A percentile compares a stretch with the other conserved stretches of the same genome.
phyloP scores from a whole-genome alignment of 2,113 vertebrate genomes.

The Ondatra zibethicus region DNA sequence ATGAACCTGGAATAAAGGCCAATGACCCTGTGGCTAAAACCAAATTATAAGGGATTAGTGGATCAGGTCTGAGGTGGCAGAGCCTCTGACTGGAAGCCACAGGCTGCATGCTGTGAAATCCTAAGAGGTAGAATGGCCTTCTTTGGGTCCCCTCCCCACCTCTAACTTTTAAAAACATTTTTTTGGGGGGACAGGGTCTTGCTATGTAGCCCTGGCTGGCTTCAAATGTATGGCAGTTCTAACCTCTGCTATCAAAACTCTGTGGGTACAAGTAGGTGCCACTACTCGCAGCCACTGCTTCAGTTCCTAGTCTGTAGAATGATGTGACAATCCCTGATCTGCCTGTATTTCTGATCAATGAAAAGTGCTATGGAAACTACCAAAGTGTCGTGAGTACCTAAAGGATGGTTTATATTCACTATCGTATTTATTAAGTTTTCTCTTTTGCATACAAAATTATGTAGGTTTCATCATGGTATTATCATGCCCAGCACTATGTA shows the following conservation, averaged over 20 bases:
- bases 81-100: not conserved
- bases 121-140: not conserved
- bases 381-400: not conserved
- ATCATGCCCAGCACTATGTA: not conserved
- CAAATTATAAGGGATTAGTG: too few relatives aligned
- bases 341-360: not conserved
- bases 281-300: not conserved
- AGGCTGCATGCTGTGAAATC: not conserved
- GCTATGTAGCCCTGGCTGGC: not conserved
- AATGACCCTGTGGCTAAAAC: not conserved
- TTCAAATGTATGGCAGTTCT: not conserved
- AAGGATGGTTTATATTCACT: not conserved
- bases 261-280: too few relatives aligned
- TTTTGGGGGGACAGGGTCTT: not conserved
- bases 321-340: not conserved
- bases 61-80: not conserved
- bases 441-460: not conserved
- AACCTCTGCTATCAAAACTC: not conserved
- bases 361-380: not conserved
- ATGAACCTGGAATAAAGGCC: not conserved
- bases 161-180: too few relatives aligned
- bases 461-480: not conserved
- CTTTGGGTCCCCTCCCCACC: not conserved
- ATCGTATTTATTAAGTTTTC: not conserved
- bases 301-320: not conserved